Evolutionary conservation across 2,888 invertebrate genomes (phyloP), one percentile per base, ranked within the genome.

Genomic region (Oscheius sp.): DNA sequence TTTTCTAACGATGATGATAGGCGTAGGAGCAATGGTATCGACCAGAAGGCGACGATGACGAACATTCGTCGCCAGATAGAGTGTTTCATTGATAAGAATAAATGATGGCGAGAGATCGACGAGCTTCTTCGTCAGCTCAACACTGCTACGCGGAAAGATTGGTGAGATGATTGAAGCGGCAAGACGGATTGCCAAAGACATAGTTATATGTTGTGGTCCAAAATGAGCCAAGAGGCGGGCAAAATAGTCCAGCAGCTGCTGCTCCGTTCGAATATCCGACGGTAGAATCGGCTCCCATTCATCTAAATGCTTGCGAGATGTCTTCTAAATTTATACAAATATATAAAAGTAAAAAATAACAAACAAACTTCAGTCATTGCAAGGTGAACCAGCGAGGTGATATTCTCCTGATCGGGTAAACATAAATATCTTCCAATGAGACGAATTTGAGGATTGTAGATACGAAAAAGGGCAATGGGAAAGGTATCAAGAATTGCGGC

Each of bases 201-300:
- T 51, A 38, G 12, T 41, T 9, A 64, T 22, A 32, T 64, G 64
- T 28, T 64, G 64, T 8, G 64, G 64, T 6, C 64, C 64, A 36
- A 38, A 64, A n/a, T 51, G 51, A 33, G 8, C 26, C 38, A 64
- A 51, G 14, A 64, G 51, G 24, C 32, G 50, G 24, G 1, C n/a
- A 17, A 51, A 28, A 17, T 64, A 64, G 9, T 51, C 51, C 50
- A 51, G 26, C 24, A 64, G n/a, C n/a, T 64, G 64, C 12, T 14
- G 36, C n/a, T 64, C 64, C 22, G 64, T 28, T 2, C 64, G 64
- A 33, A 64, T 51, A n/a, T 50, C 64, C 26, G 22, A 24, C 22
- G 64, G 51, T 20, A 41, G 30, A 32, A 50, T 33, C 14, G 50
- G 38, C 28, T 64, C 64, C 64, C 64, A 64, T 9, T 50, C 38